These are phyloP conservation scores for Campoplex nolae DNA, from an alignment of 2,888 invertebrate genomes.

Conservation along the genomic window DNA sequence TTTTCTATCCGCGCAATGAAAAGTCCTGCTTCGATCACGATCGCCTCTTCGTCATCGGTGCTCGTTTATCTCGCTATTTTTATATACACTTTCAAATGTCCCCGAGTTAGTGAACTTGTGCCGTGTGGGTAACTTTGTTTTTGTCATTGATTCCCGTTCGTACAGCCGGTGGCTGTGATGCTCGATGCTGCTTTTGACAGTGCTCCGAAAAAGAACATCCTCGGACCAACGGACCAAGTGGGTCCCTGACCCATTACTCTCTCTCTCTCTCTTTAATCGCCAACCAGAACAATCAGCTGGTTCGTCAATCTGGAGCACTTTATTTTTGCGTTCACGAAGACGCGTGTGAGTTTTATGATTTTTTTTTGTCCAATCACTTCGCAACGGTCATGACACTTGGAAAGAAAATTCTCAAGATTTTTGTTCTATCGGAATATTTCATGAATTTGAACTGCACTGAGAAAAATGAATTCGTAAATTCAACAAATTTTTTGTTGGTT, in stretches of 20 bases:
- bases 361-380: not conserved
- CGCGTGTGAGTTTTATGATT: not conserved
- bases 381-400: not conserved
- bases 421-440: not conserved
- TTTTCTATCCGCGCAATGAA: slow-evolving; percentile 1
- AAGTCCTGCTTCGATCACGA: not conserved
- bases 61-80: not conserved
- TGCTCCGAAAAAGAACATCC: slow-evolving; percentile 62
- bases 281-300: slow-evolving; percentile 60
- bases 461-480: too few relatives aligned
- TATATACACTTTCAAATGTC: not conserved
- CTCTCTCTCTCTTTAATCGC: not conserved
- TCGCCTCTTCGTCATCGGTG: not conserved
- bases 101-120: not conserved
- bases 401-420: not conserved
- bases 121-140: not conserved
- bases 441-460: too few relatives aligned
- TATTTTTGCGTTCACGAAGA: not conserved
- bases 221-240: slow-evolving; percentile 70
- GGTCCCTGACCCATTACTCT: slow-evolving; percentile 73
- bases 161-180: slow-evolving; percentile 14
- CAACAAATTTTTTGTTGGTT: too few relatives aligned
- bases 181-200: slow-evolving; percentile 63
- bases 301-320: slow-evolving; percentile 24
- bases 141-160: not conserved